Base-by-base conservation (phyloP, 1,140 invertebrate genomes). In the Chymomyza costata region DNA sequence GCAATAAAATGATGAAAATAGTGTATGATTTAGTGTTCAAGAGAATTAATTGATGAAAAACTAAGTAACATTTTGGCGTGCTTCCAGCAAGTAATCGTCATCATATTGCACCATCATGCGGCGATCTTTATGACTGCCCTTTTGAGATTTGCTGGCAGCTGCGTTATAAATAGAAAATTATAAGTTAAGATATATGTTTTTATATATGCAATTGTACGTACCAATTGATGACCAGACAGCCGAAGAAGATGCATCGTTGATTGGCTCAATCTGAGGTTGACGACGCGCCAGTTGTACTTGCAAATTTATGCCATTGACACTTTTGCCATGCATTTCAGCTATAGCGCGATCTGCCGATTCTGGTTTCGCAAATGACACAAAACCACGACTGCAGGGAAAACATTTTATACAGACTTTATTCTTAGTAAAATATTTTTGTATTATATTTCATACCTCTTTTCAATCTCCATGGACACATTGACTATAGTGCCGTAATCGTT, bases 341-440 rank as follows among this genome's bases (percentile, higher is more conserved):
- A 97, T 96, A 0, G 96, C 95, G 68, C 92, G 90, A 39, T 95
- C 92, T 8, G 95, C 94, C 25, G 92, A 90, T 58, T 97, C 95
- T 11, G 93, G 88, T 73, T 94, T 95, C 57, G 97, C 95, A 88
- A 97, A 98, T 2, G 95, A 96, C 5, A 98, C 90, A 87, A 97
- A 97, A 6, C 94, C 95, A 82, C 95, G 94, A 80, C 83, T 84
- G 34, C 2, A 61, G 54, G 7, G 16, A 2, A 28, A 34, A 32
- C 21, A 13, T 2, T 6, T 0, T 38, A 30, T 14, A 19, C 1
- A 11, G 10, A 17, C 18, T 14, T 10, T 30, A 5, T 10, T 11
- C 21, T 15, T 2, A 38, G 6, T 37, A 2, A 21, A 6, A n/a
- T 18, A 30, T 21, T 51, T 39, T 37, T 14, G 18, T 43, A 44